Percentiles rank a stretch among this genome's conserved stretches.
Evolutionary conservation across 92 coral and sea anemone species (phyloP).

Genomic region (Blastomussa wellsi): DNA sequence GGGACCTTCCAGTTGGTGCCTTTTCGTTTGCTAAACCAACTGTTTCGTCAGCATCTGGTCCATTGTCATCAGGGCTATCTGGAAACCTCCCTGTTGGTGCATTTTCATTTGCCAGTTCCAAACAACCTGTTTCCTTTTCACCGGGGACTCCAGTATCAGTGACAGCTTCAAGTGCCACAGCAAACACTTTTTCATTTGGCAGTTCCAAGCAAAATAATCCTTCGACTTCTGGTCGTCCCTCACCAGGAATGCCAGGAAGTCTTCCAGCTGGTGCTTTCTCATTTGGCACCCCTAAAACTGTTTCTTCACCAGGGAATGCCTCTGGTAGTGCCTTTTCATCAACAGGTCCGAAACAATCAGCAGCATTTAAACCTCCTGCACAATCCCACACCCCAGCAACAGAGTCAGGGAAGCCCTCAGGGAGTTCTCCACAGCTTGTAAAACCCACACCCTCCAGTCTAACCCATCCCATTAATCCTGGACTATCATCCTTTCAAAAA

Average conservation of each 20-base stretch:
- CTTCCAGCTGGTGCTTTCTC: background rate
- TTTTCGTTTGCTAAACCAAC: slow-evolving; percentile 8
- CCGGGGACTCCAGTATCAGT: background rate
- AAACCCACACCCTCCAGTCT: slow-evolving; percentile 34
- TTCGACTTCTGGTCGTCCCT: background rate
- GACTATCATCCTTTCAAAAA: background rate
- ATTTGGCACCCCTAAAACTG: background rate
- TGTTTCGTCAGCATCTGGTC: background rate
- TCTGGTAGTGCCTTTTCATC: slow-evolving; percentile 6
- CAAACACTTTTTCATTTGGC: slow-evolving; percentile 11
- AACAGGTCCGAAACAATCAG: slow-evolving; percentile 1
- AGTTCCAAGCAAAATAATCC: slow-evolving; percentile 5
- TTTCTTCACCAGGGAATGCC: slow-evolving; percentile 3
- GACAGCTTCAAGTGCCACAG: background rate
- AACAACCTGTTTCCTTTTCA: background rate
- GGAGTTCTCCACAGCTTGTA: background rate
- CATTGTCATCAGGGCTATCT: background rate
- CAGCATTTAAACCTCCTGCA: background rate
- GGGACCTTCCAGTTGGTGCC: slow-evolving; percentile 7
- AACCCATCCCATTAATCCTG: background rate
- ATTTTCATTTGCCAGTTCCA: slow-evolving; percentile 4
- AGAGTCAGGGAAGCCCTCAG: slow-evolving; percentile 7
- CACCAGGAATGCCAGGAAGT: slow-evolving; percentile 11
- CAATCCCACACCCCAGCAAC: background rate
- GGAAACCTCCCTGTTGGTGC: background rate